Evolutionary conservation across 1,140 invertebrate genomes (phyloP), one percentile per base, ranked within the genome.

Genomic region (Drosophila virilis): DNA sequence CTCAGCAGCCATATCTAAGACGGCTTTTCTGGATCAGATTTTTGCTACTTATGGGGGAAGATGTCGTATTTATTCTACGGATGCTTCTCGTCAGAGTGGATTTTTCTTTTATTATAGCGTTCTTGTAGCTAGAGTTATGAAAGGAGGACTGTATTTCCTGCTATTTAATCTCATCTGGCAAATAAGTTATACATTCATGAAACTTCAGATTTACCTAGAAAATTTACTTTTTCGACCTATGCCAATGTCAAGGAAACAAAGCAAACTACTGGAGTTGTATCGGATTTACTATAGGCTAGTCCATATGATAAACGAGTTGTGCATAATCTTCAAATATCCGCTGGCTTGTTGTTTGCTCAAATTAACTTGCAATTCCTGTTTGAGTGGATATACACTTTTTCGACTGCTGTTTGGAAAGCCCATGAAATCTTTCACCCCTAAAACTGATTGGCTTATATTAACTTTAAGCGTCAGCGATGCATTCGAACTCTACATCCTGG

Each of bases 321-420:
- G 37, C 15, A 13, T 9, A 1, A 38, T 66, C 9, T 66, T 66
- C 2, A 35, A 72, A 8, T 66, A 57, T 37, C 69, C 69, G 4
- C 5, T 72, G 4, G 9, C 48, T 0, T n/a, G 2, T 5, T 17
- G 6, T 1, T 3, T 58, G 7, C 12, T 57, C 7, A 5, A 38
- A 33, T 7, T 51, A 0, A n/a, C 12, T 13, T 55, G 9, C 1
- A 32, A 32, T 8, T 37, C 7, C 10, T 38, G 43, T 9, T 8
- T 57, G 15, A 50, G 6, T 15, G 35, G 33, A 38, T 67, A 33
- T 5, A 1, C 57, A 1, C 1, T 17, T 0, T 6, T 48, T 17
- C 51, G 42, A n/a, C 1, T 17, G n/a, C 2, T 65, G 1, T 12
- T 43, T 12, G 57, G 40, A 15, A 12, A 13, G 5, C 7, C 9